A percentile compares a stretch with the other conserved stretches of the same genome.
Evolutionary conservation across 2,888 invertebrate genomes (phyloP).

Genomic region (Amblyjoppa proteus): DNA sequence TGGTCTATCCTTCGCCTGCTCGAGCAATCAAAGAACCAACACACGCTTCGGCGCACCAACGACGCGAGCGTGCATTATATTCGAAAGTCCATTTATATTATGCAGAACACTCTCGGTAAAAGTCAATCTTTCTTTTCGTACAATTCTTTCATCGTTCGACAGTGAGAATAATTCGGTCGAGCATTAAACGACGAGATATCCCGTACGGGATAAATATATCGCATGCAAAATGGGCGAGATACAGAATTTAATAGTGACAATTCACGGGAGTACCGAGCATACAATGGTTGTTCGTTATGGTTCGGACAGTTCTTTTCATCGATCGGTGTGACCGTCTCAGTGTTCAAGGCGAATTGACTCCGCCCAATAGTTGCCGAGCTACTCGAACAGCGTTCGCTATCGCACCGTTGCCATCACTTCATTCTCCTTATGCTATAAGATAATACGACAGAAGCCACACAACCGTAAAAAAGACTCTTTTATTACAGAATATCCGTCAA

Average conservation of each 20-base stretch:
- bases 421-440: not conserved
- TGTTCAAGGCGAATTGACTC: conserved; percentile 32
- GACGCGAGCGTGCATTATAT: conserved; percentile 29
- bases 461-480: not conserved
- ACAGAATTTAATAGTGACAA: conserved; percentile 40
- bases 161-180: conserved; percentile 23
- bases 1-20: not conserved
- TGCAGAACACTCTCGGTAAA: not conserved
- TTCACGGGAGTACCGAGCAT: conserved; percentile 30
- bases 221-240: not conserved
- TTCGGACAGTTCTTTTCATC: conserved; percentile 11
- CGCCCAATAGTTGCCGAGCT: conserved; percentile 13
- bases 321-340: conserved; percentile 21
- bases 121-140: not conserved
- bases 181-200: conserved; percentile 38
- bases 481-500: not conserved
- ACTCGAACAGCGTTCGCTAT: conserved; percentile 29
- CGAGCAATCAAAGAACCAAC: conserved; percentile 27
- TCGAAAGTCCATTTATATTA: conserved; percentile 34
- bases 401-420: conserved; percentile 39
- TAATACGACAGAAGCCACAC: not conserved
- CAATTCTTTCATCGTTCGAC: conserved; percentile 25
- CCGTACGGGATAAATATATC: conserved; percentile 30
- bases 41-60: not conserved
- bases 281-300: conserved; percentile 37